Percentiles rank a stretch among this genome's conserved stretches.
phyloP scores from a whole-genome alignment of 2,113 vertebrate genomes.

The Castor canadensis region DNA sequence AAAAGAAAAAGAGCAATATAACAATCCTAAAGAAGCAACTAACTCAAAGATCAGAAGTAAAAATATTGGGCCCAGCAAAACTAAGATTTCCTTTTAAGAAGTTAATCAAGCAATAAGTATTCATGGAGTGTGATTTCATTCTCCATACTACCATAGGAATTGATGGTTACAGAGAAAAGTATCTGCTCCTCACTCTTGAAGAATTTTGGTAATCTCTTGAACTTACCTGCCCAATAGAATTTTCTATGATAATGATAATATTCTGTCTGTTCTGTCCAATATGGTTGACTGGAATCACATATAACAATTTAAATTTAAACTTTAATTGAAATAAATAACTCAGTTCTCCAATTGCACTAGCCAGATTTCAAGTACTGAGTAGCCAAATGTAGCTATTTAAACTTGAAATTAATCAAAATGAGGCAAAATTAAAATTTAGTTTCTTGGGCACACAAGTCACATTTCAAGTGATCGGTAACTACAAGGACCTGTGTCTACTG shows the following conservation, averaged over 20 bases:
- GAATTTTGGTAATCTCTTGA: neutral
- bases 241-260: neutral
- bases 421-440: neutral
- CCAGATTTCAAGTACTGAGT: neutral
- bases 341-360: neutral
- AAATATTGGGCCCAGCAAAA: constrained; percentile 36
- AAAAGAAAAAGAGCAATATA: constrained; percentile 38
- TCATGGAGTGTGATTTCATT: neutral
- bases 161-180: neutral
- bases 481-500: neutral
- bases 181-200: neutral
- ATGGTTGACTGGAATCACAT: neutral
- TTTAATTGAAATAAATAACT: neutral
- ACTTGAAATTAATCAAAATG: neutral
- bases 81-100: constrained; percentile 34
- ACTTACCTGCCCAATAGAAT: neutral
- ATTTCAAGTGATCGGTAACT: neutral
- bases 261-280: neutral
- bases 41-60: constrained; percentile 15
- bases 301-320: neutral
- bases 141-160: neutral
- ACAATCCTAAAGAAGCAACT: neutral
- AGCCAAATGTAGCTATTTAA: neutral
- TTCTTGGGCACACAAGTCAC: neutral
- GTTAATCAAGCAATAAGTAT: neutral